phyloP scores from a whole-genome alignment of 2,113 vertebrate genomes.

The Hiodon alosoides region DNA sequence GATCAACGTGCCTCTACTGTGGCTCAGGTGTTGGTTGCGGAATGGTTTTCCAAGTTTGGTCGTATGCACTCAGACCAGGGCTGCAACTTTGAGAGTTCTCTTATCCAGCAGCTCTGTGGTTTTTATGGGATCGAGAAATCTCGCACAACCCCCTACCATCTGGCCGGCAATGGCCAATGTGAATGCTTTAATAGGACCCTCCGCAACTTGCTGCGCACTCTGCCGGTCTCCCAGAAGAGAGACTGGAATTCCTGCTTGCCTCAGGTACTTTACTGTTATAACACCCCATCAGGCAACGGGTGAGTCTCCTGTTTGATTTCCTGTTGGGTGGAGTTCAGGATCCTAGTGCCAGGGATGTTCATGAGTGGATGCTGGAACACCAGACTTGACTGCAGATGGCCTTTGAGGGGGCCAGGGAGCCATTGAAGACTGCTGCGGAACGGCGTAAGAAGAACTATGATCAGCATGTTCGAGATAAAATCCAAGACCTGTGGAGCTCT shows the following conservation, averaged over 20 bases:
- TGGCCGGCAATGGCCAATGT: conserved; percentile 8
- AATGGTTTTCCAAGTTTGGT: neutral
- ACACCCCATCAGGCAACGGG: neutral
- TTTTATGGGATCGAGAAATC: conserved; percentile 1
- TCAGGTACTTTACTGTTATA: neutral
- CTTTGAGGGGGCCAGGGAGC: neutral
- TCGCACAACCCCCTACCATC: neutral
- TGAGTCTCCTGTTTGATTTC: too few relatives aligned
- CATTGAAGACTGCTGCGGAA: neutral
- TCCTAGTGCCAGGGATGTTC: neutral
- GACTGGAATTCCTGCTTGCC: neutral
- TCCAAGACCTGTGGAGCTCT: neutral
- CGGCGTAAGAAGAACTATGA: neutral
- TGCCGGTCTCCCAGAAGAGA: neutral
- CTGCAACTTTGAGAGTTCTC: neutral
- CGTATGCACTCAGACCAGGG: conserved; percentile 4
- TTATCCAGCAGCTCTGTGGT: conserved; percentile 2
- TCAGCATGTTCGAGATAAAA: neutral
- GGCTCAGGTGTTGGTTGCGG: neutral
- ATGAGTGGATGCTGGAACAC: conserved; percentile 4
- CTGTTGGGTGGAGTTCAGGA: too few relatives aligned
- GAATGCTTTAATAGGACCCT: conserved; percentile 9
- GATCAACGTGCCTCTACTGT: neutral
- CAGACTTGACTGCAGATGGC: neutral
- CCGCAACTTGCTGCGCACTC: neutral